Percentiles rank a stretch among this genome's conserved stretches.
These are phyloP conservation scores for Periophthalmus magnuspinnatus DNA, from an alignment of 2,797 vertebrate species.

Conservation along the genomic window DNA sequence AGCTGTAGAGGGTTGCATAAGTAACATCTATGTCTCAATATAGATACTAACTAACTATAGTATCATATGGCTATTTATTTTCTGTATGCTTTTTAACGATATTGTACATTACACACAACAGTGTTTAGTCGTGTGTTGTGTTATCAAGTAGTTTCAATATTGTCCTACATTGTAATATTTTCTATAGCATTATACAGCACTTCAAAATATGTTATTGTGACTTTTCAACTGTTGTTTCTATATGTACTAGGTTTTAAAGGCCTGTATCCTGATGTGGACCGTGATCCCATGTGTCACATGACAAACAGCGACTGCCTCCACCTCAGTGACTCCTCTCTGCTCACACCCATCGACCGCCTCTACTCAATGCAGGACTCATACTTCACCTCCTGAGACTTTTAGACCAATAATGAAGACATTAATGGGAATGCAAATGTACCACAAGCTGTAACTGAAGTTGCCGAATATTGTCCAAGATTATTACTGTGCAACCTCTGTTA, in stretches of 20 bases:
- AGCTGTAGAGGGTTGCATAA: too few relatives aligned
- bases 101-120: too few relatives aligned
- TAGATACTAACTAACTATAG: too few relatives aligned
- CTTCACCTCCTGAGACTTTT: conserved; percentile 88
- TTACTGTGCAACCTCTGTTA: conserved; percentile 33
- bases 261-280: conserved; percentile 85
- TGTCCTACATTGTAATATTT: neutral
- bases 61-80: too few relatives aligned
- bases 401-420: conserved; percentile 15
- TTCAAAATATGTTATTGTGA: too few relatives aligned
- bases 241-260: conserved; percentile 82
- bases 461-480: conserved; percentile 24
- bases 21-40: too few relatives aligned
- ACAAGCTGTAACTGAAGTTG: conserved; percentile 32
- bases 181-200: neutral
- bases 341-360: conserved; percentile 94
- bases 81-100: too few relatives aligned
- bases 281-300: conserved; percentile 84
- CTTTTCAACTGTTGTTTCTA: neutral
- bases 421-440: conserved; percentile 21
- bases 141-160: too few relatives aligned
- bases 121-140: too few relatives aligned
- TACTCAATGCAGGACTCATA: conserved; percentile 99
- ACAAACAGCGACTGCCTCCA: conserved; percentile 85
- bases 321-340: conserved; percentile 80